Percentiles rank a stretch among this genome's conserved stretches.
Evolutionary conservation across 2,797 vertebrate species (phyloP).

Genomic region (Myotis pilosus): DNA sequence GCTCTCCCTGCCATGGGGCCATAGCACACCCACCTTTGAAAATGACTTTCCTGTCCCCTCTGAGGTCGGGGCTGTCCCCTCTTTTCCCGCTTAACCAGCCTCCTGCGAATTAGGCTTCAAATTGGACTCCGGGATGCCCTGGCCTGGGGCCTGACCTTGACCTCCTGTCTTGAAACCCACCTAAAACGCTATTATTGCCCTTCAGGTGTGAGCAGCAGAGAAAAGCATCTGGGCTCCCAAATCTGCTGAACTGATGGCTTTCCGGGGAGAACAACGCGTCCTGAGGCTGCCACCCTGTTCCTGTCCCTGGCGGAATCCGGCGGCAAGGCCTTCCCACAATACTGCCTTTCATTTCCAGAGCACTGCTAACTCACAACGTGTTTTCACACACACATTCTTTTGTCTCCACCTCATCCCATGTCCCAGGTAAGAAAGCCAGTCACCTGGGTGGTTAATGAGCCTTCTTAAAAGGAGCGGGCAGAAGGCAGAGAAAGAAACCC

Average conservation of each 20-base stretch:
- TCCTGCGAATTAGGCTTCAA: conserved; percentile 45
- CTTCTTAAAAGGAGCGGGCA: background rate
- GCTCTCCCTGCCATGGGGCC: conserved; percentile 3
- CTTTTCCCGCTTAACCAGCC: background rate
- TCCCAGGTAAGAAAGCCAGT: background rate
- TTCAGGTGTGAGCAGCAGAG: background rate
- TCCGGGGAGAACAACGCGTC: background rate
- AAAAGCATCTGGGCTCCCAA: background rate
- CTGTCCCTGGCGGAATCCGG: background rate
- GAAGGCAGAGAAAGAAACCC: background rate
- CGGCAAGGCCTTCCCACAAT: background rate
- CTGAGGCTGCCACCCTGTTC: background rate
- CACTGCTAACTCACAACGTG: background rate
- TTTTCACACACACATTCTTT: background rate
- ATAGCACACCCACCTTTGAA: conserved; percentile 18
- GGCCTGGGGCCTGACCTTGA: background rate
- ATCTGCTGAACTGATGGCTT: background rate
- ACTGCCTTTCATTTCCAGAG: conserved; percentile 18
- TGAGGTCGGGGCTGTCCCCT: background rate
- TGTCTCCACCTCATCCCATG: background rate
- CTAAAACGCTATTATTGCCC: background rate
- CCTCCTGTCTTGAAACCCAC: background rate
- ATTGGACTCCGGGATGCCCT: background rate
- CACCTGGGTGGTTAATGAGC: background rate
- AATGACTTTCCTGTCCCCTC: conserved; percentile 41